A percentile compares a stretch with the other conserved stretches of the same genome.
Conservation (phyloP, 1,140 invertebrate genomes). For the Drosophila equinoxialis region DNA sequence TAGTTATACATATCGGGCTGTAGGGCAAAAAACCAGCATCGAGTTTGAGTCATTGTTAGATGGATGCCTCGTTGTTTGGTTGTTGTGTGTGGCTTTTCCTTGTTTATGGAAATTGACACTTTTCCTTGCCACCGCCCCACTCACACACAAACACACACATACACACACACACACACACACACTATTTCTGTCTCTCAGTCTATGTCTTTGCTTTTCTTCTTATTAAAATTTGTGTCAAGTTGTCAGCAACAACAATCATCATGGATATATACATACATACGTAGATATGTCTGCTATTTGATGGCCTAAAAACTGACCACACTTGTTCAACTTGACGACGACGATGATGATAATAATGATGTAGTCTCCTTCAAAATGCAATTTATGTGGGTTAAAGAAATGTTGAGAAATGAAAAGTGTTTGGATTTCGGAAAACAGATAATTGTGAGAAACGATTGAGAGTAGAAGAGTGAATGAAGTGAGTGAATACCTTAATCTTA, state of each 20-base stretch:
- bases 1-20: conserved; percentile 19
- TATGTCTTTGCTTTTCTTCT: conserved; percentile 31
- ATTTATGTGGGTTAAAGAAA: conserved; percentile 34
- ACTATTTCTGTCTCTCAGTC: conserved; percentile 17
- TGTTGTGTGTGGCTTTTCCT: conserved; percentile 50
- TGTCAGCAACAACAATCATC: conserved; percentile 58
- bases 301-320: conserved; percentile 67
- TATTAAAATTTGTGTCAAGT: conserved; percentile 77
- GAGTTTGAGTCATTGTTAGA: conserved; percentile 12
- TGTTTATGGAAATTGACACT: conserved; percentile 76
- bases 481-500: background rate
- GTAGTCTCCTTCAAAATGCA: conserved; percentile 32
- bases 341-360: conserved; percentile 33
- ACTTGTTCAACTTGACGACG: conserved; percentile 26
- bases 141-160: background rate
- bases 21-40: background rate
- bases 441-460: background rate
- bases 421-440: background rate
- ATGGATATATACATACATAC: conserved; percentile 55
- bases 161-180: background rate
- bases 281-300: conserved; percentile 50
- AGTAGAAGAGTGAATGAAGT: background rate
- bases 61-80: conserved; percentile 8
- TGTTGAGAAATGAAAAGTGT: conserved; percentile 13
- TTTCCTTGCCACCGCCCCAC: conserved; percentile 37